Percentiles rank a stretch among this genome's conserved stretches.
Conservation (phyloP, 2,888 invertebrate species). For the Crematogaster levior region DNA sequence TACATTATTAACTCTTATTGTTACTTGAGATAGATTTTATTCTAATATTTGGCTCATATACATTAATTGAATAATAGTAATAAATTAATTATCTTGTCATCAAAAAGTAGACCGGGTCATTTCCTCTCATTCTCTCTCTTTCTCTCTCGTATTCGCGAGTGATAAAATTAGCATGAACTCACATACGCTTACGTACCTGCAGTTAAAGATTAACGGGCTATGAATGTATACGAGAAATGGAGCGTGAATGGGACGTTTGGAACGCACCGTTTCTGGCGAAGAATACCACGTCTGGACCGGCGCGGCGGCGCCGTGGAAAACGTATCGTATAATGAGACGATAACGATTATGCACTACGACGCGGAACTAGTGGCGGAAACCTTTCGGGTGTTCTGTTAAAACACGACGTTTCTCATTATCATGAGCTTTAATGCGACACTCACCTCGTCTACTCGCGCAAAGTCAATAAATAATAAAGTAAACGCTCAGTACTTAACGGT, state of each 20-base stretch:
- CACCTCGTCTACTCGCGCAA: background rate
- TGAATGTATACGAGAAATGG: conserved; percentile 76
- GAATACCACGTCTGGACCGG: background rate
- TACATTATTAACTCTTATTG: background rate
- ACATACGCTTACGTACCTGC: conserved; percentile 64
- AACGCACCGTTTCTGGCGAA: background rate
- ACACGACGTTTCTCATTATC: conserved; percentile 40
- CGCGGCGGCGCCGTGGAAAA: conserved; percentile 33
- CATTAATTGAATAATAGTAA: background rate
- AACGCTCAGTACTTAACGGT: background rate
- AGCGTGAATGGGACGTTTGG: conserved; percentile 68
- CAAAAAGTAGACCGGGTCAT: conserved; percentile 1
- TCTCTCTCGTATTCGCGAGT: conserved; percentile 54
- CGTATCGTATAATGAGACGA: conserved; percentile 27
- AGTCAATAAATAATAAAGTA: conserved; percentile 24
- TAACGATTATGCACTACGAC: conserved; percentile 36
- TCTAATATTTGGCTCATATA: background rate
- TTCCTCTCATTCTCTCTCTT: background rate
- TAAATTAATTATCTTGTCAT: conserved; percentile 1
- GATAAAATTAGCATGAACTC: conserved; percentile 74
- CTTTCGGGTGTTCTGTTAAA: background rate
- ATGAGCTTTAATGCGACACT: conserved; percentile 12
- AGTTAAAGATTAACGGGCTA: conserved; percentile 76
- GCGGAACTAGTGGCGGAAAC: background rate
- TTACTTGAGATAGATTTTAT: background rate